Conservation (phyloP, 2,797 vertebrate genomes). For the Catostomus latipinnis region DNA sequence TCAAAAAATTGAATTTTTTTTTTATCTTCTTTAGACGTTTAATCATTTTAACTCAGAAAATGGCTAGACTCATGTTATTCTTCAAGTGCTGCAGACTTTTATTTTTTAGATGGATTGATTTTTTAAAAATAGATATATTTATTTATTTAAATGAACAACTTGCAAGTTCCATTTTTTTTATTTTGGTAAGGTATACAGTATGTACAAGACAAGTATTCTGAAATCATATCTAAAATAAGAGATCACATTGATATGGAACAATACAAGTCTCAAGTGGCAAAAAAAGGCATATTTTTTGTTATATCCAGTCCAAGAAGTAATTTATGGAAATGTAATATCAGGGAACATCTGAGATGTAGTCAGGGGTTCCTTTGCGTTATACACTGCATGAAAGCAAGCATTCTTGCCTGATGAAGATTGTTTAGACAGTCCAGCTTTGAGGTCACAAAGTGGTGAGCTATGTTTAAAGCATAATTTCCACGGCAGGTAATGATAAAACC, state of each 20-base stretch:
- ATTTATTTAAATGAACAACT: too few relatives aligned
- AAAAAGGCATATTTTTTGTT: not conserved
- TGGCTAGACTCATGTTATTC: too few relatives aligned
- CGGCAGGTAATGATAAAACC: not conserved
- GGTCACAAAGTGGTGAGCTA: not conserved
- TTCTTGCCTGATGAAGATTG: not conserved
- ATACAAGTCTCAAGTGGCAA: not conserved
- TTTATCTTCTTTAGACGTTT: too few relatives aligned
- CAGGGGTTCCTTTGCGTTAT: slow-evolving; percentile 4
- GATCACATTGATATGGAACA: too few relatives aligned
- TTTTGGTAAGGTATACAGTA: too few relatives aligned
- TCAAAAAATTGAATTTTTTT: too few relatives aligned
- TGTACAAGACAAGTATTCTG: too few relatives aligned
- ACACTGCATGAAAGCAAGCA: slow-evolving; percentile 1
- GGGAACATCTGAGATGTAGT: not conserved
- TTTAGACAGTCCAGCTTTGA: slow-evolving; percentile 9
- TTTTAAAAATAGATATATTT: too few relatives aligned
- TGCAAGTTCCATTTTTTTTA: not conserved
- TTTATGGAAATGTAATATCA: not conserved
- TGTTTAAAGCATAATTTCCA: slow-evolving; percentile 24
- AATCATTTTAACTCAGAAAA: too few relatives aligned
- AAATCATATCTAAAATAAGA: too few relatives aligned
- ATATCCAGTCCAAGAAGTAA: not conserved
- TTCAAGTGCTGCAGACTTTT: too few relatives aligned
- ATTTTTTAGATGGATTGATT: too few relatives aligned